Evolutionary conservation across 2,797 vertebrate genomes (phyloP).

Genomic region (Remorina albescens): DNA sequence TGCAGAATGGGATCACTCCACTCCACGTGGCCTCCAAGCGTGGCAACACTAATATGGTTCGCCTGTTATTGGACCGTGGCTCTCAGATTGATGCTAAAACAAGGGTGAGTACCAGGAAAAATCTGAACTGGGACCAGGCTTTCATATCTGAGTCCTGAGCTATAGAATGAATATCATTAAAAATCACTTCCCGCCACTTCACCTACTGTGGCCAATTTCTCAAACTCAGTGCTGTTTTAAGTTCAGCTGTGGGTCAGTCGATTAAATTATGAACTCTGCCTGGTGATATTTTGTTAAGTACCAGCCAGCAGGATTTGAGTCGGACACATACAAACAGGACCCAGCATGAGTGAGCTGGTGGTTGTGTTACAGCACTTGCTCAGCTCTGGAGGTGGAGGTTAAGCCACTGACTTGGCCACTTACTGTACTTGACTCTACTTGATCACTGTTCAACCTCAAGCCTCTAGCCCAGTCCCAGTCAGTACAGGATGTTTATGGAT

Average conservation of each 20-base stretch:
- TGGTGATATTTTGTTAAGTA: neutral
- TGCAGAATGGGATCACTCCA: conserved; percentile 97
- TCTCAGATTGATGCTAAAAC: conserved; percentile 98
- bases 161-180: neutral
- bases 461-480: too few relatives aligned
- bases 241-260: conserved; percentile 1
- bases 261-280: conserved; percentile 34
- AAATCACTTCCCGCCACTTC: neutral
- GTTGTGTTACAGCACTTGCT: neutral
- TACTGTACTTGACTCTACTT: neutral
- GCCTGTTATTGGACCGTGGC: conserved; percentile 94
- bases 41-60: conserved; percentile 98
- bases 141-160: neutral
- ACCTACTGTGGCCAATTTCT: neutral
- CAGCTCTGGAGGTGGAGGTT: neutral
- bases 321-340: neutral
- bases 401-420: neutral
- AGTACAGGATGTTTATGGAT: too few relatives aligned
- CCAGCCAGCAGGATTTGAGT: conserved; percentile 16
- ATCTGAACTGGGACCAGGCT: neutral
- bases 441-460: neutral
- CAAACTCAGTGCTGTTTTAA: neutral
- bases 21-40: conserved; percentile 98
- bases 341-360: too few relatives aligned
- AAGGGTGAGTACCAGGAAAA: conserved; percentile 86